Percentiles rank a stretch among this genome's conserved stretches.
phyloP scores from a whole-genome alignment of 2,113 vertebrate species.

The Caretta caretta region DNA sequence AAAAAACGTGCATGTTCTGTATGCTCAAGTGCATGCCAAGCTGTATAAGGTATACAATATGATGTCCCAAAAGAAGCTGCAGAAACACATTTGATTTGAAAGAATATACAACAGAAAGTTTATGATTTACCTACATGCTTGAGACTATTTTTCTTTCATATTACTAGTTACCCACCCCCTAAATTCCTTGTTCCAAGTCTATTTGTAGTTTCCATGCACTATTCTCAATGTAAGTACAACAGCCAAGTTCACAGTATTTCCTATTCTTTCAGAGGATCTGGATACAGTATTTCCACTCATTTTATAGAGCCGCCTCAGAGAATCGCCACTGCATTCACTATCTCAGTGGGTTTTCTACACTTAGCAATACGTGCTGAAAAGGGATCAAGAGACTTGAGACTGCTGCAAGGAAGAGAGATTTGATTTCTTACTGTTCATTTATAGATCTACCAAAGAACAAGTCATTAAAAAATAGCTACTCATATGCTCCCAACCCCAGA shows the following conservation, averaged over 20 bases:
- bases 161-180: background rate
- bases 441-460: background rate
- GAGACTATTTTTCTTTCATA: background rate
- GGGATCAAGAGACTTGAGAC: background rate
- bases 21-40: background rate
- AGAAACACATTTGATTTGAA: background rate
- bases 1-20: background rate
- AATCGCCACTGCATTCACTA: background rate
- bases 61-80: background rate
- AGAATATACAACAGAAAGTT: background rate
- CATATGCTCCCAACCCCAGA: constrained; percentile 50
- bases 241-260: background rate
- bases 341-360: background rate
- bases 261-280: background rate
- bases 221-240: background rate
- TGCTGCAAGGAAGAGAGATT: background rate
- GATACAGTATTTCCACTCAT: background rate
- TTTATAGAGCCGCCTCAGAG: background rate
- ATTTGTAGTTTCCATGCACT: background rate
- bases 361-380: background rate
- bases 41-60: background rate
- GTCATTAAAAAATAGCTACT: background rate
- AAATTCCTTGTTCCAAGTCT: background rate
- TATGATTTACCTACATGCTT: constrained; percentile 18
- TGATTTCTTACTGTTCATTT: background rate